phyloP scores from a whole-genome alignment of 35 echinoderm and acorn worm species.

The Apostichopus japonicus region DNA sequence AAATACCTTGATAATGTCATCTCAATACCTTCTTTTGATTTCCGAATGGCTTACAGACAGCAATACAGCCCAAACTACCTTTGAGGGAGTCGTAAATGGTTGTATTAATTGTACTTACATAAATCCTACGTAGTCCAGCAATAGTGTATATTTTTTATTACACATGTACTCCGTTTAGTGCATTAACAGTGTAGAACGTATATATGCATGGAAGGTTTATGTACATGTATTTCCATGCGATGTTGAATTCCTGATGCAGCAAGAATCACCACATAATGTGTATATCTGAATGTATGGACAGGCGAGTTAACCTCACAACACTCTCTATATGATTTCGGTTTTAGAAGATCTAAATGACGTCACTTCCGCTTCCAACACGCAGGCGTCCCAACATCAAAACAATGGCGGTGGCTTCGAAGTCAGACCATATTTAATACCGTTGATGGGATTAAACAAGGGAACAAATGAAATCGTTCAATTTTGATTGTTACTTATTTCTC shows the following conservation, averaged over 20 bases:
- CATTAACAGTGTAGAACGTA: neutral
- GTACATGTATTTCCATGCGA: neutral
- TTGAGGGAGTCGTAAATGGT: neutral
- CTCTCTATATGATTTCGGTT: no score
- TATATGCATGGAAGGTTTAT: neutral
- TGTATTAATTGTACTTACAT: neutral
- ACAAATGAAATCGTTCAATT: no score
- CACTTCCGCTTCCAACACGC: slow-evolving; percentile 44
- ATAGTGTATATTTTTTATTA: neutral
- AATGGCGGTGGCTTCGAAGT: slow-evolving; percentile 75
- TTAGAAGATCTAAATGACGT: slow-evolving; percentile 25
- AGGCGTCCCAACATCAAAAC: slow-evolving; percentile 45
- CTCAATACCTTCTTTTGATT: neutral
- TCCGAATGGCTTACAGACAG: neutral
- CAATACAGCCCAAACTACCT: neutral
- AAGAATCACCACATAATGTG: no score
- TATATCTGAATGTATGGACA: no score
- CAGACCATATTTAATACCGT: neutral
- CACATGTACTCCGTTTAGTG: neutral
- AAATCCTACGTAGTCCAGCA: neutral
- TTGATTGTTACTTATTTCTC: neutral
- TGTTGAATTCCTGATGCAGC: neutral
- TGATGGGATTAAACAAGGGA: neutral
- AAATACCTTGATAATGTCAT: neutral
- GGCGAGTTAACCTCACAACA: no score